Evolutionary conservation across 2,113 vertebrate genomes (phyloP).

Genomic region (Emydocephalus ijimae): DNA sequence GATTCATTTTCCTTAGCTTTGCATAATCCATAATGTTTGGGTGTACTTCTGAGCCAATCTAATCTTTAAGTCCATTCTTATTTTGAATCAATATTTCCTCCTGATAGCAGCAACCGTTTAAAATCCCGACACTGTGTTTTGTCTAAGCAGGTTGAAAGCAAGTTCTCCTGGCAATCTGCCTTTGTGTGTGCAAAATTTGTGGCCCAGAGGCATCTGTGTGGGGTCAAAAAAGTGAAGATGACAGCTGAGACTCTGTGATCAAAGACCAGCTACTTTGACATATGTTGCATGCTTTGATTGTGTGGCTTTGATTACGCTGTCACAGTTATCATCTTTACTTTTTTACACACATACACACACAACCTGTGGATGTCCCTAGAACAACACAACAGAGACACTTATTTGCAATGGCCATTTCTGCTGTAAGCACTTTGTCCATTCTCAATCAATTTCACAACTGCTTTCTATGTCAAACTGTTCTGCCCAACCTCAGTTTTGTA

Average conservation of each 20-base stretch:
- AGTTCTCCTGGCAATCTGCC: neutral
- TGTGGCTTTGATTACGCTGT: neutral
- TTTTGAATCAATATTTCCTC: neutral
- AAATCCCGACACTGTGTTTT: neutral
- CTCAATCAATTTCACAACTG: neutral
- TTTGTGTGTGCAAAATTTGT: neutral
- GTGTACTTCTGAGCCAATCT: neutral
- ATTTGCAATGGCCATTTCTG: neutral
- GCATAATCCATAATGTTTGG: neutral
- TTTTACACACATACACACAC: neutral
- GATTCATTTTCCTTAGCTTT: neutral
- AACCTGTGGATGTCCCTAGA: neutral
- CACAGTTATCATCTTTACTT: neutral
- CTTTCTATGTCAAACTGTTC: neutral
- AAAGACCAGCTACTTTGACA: neutral
- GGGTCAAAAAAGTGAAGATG: neutral
- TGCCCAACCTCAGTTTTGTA: neutral
- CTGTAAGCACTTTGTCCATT: neutral
- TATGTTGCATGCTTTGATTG: neutral
- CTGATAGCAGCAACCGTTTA: neutral
- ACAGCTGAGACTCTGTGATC: neutral
- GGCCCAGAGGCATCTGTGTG: neutral
- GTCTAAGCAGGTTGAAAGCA: neutral
- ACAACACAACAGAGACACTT: neutral
- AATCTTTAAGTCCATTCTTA: neutral